Evolutionary conservation across 2,888 invertebrate genomes (phyloP), one percentile per base, ranked within the genome.

Genomic region (Rhopalosiphum nymphaeae): DNA sequence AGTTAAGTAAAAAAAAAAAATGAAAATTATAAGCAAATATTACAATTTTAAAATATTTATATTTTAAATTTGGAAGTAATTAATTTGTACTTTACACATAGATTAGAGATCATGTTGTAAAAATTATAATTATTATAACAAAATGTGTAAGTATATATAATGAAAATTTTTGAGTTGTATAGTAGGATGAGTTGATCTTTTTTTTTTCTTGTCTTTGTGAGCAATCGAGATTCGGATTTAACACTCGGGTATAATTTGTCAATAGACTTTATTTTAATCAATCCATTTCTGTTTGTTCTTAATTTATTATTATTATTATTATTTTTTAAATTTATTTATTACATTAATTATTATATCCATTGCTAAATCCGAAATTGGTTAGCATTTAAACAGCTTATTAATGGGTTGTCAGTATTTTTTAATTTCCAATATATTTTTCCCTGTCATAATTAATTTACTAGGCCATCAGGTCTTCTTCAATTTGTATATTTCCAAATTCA

Each of bases 181-280:
- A 90, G 86, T 94, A 91, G 49, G 90, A 53, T 87, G 78, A 87
- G 49, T 88, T 42, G 29, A 61, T 53, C 25, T 89, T 93, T 94
- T 94, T 94, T 90, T 90, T 91, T 85, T 91, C 85, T 94, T 91
- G n/a, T 94, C 53, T 67, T 57, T 94, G 94, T 94, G 53, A 94
- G 94, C 94, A 94, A 91, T 94, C 90, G 13, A 78, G 36, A 94
- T 94, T 94, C 90, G 91, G 94, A 94, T 94, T 94, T 94, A 94
- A 94, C 86, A 90, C 85, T 94, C 36, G 94, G 61, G 49, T 94
- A 90, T 94, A 94, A 90, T 94, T 94, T 7, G 57, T 93, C 84
- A 86, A 25, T 57, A 89, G 36, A 85, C 57, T 87, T 89, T 85
- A 90, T 89, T 86, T 85, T 86, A 86, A 90, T 91, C 61, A 91